phyloP scores from a whole-genome alignment of 53 echinoderm and acorn worm species.

The Luidia sarsii region DNA sequence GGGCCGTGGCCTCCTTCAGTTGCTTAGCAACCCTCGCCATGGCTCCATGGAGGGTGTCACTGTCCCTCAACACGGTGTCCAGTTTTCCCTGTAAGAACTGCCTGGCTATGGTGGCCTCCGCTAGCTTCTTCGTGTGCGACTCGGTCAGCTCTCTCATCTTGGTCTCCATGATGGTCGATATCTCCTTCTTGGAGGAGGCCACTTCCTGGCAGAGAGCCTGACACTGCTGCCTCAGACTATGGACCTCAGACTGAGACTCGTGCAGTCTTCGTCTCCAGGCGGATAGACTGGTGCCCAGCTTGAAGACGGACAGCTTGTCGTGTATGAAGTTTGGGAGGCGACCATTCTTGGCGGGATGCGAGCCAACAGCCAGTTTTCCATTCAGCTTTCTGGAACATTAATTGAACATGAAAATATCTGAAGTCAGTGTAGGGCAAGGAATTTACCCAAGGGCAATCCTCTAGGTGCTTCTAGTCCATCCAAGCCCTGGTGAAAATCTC shows the following conservation, averaged over 20 bases:
- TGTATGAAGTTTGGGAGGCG: conserved; percentile 11
- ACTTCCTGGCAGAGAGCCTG: background rate
- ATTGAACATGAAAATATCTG: too few relatives aligned
- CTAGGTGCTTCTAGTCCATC: too few relatives aligned
- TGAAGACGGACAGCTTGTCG: conserved; percentile 22
- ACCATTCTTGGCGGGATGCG: background rate
- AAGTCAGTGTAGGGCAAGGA: too few relatives aligned
- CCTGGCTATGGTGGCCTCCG: background rate
- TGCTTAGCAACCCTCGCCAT: background rate
- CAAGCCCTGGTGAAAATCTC: background rate
- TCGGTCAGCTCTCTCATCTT: conserved; percentile 6
- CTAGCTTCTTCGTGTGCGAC: conserved; percentile 2
- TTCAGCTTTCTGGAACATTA: background rate
- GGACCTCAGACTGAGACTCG: background rate
- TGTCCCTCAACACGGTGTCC: background rate
- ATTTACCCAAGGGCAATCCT: too few relatives aligned
- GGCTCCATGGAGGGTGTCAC: background rate
- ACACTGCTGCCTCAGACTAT: background rate
- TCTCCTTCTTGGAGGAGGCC: background rate
- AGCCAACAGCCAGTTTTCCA: background rate
- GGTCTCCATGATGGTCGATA: background rate
- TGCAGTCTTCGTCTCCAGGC: background rate
- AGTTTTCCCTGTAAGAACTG: background rate
- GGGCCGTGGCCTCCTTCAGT: background rate
- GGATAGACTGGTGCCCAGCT: background rate